phyloP scores from a whole-genome alignment of 2,888 invertebrate genomes.

The Sericinus montela region DNA sequence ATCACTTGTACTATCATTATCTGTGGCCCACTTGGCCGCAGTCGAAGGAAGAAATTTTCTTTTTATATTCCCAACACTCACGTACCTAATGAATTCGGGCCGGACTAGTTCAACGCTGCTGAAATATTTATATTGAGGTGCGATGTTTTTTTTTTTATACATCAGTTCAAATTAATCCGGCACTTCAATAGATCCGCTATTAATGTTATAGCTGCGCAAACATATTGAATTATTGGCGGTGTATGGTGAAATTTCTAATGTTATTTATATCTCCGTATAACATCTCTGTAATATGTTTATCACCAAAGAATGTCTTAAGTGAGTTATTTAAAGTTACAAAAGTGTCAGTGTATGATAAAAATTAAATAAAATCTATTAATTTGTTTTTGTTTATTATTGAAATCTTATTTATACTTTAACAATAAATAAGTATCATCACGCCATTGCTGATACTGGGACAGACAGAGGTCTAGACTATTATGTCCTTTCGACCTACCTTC shows the following conservation, averaged over 20 bases:
- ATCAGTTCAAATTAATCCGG: background rate
- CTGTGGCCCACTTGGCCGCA: constrained; percentile 41
- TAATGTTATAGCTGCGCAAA: background rate
- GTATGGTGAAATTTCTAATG: background rate
- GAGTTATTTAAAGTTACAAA: no score
- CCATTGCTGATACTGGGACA: no score
- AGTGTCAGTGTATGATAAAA: no score
- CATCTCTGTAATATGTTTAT: background rate
- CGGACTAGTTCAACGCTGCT: constrained; percentile 15
- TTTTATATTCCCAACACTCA: constrained; percentile 24
- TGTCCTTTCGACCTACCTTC: no score
- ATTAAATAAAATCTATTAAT: no score
- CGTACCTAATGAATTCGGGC: background rate
- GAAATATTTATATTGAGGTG: constrained; percentile 6
- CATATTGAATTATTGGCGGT: background rate
- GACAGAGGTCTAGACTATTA: no score
- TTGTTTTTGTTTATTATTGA: no score
- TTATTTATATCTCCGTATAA: background rate
- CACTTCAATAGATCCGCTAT: background rate
- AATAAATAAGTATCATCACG: no score
- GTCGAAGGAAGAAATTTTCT: constrained; percentile 26
- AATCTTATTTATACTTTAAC: no score
- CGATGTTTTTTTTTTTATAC: background rate
- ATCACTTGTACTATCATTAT: constrained; percentile 37
- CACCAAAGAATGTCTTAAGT: no score